Evolutionary conservation across 1,140 invertebrate species (phyloP).

Genomic region (Lepeophtheirus salmonis): DNA sequence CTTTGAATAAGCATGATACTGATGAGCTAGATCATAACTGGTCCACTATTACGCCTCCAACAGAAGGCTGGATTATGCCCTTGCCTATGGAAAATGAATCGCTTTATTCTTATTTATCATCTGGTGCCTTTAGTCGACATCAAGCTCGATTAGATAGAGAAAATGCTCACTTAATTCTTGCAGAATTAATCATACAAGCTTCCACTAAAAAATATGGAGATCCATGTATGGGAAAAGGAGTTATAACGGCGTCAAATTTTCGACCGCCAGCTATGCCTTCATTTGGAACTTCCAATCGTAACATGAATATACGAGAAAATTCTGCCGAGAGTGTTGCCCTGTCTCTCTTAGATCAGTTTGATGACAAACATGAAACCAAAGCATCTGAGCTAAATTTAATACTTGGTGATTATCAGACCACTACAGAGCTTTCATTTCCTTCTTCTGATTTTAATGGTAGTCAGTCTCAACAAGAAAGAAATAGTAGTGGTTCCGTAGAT

Average conservation of each 20-base stretch:
- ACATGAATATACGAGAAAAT: not conserved
- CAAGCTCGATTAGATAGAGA: slow-evolving; percentile 4
- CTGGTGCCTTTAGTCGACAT: slow-evolving; percentile 1
- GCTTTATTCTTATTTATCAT: not conserved
- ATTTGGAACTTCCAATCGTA: not conserved
- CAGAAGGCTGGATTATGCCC: not conserved
- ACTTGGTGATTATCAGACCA: not conserved
- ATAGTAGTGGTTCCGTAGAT: not conserved
- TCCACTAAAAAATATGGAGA: not conserved
- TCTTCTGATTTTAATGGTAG: not conserved
- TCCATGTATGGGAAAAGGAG: not conserved
- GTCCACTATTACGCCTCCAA: not conserved
- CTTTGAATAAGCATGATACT: too few species aligned
- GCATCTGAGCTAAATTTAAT: not conserved
- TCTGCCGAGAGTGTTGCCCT: slow-evolving; percentile 1
- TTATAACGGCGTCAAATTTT: not conserved
- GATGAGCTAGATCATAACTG: not conserved
- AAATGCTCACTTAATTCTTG: not conserved
- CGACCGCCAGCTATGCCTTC: not conserved
- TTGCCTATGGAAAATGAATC: not conserved
- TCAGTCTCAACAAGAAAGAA: not conserved
- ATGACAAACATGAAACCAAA: not conserved
- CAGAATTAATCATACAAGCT: slow-evolving; percentile 5
- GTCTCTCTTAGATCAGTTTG: not conserved
- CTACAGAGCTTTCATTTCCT: not conserved